Percentiles rank a stretch among this genome's conserved stretches.
phyloP scores from a whole-genome alignment of 1,140 invertebrate genomes.

The Campoletis sonorensis region DNA sequence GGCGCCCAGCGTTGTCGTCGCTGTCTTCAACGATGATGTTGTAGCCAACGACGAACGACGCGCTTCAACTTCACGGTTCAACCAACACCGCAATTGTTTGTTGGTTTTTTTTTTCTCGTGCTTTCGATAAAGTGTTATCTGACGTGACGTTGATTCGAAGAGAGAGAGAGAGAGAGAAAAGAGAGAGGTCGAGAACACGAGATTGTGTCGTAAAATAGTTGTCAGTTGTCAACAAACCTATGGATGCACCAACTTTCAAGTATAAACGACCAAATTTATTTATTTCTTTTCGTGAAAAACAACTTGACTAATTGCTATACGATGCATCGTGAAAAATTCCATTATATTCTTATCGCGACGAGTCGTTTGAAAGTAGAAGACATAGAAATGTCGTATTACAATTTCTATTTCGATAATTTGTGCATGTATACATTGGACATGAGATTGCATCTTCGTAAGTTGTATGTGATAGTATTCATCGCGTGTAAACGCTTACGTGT shows the following conservation, averaged over 20 bases:
- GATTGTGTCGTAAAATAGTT: too few relatives aligned
- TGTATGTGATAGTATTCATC: neutral
- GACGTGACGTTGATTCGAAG: neutral
- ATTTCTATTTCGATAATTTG: too few relatives aligned
- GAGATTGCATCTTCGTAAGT: neutral
- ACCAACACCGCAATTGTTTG: constrained; percentile 8
- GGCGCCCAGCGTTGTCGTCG: constrained; percentile 12
- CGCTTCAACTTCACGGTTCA: constrained; percentile 17
- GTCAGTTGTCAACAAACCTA: too few relatives aligned
- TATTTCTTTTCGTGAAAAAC: too few relatives aligned
- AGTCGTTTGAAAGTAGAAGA: too few relatives aligned
- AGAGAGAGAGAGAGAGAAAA: neutral
- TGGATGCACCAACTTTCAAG: too few relatives aligned
- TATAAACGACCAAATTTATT: too few relatives aligned
- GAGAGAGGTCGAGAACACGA: neutral
- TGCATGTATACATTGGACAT: neutral
- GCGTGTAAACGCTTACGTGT: neutral
- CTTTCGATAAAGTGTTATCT: neutral
- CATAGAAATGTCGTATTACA: too few relatives aligned
- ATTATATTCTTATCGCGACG: too few relatives aligned
- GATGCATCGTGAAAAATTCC: too few relatives aligned
- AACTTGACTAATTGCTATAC: too few relatives aligned
- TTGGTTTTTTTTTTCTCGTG: neutral
- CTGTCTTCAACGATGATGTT: neutral
- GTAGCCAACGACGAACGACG: constrained; percentile 18